A percentile compares a stretch with the other conserved stretches of the same genome.
phyloP scores from a whole-genome alignment of 2,113 vertebrate species.

The Dasyornis broadbenti region DNA sequence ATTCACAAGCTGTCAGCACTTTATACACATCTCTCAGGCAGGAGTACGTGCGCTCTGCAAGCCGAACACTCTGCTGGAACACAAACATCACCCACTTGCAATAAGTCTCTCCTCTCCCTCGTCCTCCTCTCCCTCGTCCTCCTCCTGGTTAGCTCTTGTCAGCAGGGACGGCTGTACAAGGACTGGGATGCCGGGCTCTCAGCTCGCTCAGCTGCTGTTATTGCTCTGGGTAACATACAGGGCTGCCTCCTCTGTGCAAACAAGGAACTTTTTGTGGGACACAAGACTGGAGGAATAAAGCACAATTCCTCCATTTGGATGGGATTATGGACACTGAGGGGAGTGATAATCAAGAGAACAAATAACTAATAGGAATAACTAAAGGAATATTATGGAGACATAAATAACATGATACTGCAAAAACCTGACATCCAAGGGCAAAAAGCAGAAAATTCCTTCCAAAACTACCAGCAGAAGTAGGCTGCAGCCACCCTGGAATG shows the following conservation, averaged over 20 bases:
- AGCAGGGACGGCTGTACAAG: background rate
- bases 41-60: background rate
- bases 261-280: background rate
- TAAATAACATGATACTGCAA: background rate
- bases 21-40: background rate
- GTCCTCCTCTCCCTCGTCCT: background rate
- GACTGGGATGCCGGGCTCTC: background rate
- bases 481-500: background rate
- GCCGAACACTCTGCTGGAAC: background rate
- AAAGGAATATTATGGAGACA: background rate
- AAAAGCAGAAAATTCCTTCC: background rate
- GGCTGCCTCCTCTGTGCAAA: background rate
- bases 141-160: background rate
- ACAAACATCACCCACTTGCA: background rate
- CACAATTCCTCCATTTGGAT: background rate
- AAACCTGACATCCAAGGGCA: background rate
- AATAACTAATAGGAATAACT: background rate
- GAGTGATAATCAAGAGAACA: background rate
- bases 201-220: background rate
- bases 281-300: background rate
- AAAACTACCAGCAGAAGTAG: background rate
- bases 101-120: background rate
- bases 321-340: background rate
- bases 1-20: constrained; percentile 24
- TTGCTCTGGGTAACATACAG: background rate